A percentile compares a stretch with the other conserved stretches of the same genome.
phyloP scores from a whole-genome alignment of 2,888 invertebrate genomes.

The Volucella zonaria region DNA sequence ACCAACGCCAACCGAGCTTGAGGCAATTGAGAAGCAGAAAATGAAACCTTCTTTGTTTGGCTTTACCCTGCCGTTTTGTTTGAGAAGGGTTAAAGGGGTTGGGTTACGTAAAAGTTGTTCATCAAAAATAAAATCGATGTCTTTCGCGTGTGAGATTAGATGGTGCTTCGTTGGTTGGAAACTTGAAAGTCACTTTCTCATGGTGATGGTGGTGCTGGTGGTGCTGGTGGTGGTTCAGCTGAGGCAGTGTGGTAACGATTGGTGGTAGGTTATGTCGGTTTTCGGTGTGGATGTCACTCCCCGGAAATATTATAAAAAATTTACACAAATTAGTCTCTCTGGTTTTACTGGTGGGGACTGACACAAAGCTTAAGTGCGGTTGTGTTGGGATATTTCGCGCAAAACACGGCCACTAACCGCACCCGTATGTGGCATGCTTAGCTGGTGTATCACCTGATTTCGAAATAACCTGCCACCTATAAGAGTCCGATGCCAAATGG shows the following conservation, averaged over 20 bases:
- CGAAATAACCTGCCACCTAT: neutral
- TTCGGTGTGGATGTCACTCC: constrained; percentile 54
- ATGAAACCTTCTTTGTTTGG: neutral
- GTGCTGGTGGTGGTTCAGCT: neutral
- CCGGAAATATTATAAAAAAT: constrained; percentile 65
- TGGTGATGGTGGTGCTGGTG: neutral
- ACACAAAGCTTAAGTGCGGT: constrained; percentile 16
- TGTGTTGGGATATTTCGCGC: neutral
- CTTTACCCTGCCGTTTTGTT: neutral
- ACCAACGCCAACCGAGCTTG: constrained; percentile 44
- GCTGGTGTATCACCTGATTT: constrained; percentile 10
- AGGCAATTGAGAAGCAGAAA: neutral
- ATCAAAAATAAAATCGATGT: constrained; percentile 71
- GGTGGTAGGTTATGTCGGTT: constrained; percentile 15
- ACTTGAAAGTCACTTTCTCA: no score
- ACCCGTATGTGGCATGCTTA: constrained; percentile 12
- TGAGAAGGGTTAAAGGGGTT: no score
- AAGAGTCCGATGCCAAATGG: neutral
- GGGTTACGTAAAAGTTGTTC: constrained; percentile 64
- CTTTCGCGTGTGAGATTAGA: constrained; percentile 68
- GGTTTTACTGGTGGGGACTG: constrained; percentile 2
- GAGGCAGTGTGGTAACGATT: constrained; percentile 2
- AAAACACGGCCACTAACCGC: constrained; percentile 1
- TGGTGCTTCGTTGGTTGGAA: constrained; percentile 9
- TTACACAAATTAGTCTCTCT: constrained; percentile 42